A percentile compares a stretch with the other conserved stretches of the same genome.
phyloP scores from a whole-genome alignment of 2,797 vertebrate species.

The Amazonetta brasiliensis region DNA sequence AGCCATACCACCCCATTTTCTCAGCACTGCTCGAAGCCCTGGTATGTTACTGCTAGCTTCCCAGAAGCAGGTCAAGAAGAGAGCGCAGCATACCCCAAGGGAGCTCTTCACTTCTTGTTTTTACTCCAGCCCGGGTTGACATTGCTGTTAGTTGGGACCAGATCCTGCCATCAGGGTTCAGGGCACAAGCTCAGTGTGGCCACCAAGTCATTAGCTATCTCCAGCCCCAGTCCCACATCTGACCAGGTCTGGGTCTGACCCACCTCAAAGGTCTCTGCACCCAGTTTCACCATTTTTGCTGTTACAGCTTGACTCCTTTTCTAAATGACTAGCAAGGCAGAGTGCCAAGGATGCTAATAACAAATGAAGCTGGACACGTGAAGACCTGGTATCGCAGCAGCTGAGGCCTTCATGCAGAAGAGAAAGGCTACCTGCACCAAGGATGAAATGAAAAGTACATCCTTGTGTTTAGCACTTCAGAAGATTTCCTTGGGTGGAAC shows the following conservation, averaged over 20 bases:
- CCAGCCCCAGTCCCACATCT: not conserved
- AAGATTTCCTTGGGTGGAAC: constrained; percentile 46
- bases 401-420: not conserved
- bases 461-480: constrained; percentile 52
- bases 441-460: constrained; percentile 51
- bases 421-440: not conserved
- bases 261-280: not conserved
- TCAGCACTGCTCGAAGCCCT: not conserved
- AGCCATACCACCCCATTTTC: not conserved
- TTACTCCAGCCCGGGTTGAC: not conserved
- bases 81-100: not conserved
- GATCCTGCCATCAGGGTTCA: not conserved
- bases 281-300: not conserved
- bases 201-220: not conserved
- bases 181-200: not conserved
- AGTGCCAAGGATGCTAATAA: not conserved
- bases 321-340: not conserved
- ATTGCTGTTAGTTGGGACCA: not conserved
- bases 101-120: not conserved
- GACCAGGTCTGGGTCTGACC: not conserved
- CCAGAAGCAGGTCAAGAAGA: not conserved
- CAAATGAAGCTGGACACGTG: not conserved
- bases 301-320: not conserved
- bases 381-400: not conserved
- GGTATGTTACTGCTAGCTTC: not conserved